Evolutionary conservation across 2,797 vertebrate species (phyloP).

Genomic region (Amblyraja radiata): DNA sequence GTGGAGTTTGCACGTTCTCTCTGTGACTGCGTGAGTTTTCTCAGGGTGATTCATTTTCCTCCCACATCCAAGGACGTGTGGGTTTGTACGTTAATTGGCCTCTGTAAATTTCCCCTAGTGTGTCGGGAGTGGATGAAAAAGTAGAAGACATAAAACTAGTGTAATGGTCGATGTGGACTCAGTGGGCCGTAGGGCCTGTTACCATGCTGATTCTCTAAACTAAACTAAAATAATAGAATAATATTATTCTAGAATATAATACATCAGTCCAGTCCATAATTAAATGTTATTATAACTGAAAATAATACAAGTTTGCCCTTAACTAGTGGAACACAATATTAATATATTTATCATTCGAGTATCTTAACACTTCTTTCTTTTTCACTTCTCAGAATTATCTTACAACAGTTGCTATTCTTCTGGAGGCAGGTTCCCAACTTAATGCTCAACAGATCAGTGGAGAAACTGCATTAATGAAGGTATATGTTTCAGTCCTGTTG

Average conservation of each 20-base stretch:
- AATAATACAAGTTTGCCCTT: neutral
- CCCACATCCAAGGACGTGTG: too few species aligned
- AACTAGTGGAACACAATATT: neutral
- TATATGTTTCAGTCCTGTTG: slow-evolving; percentile 46
- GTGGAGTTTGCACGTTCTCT: too few species aligned
- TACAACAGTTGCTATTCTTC: slow-evolving; percentile 86
- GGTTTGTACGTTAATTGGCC: too few species aligned
- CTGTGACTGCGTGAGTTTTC: too few species aligned
- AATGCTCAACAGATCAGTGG: slow-evolving; percentile 81
- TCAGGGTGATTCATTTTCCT: too few species aligned
- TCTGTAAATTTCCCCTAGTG: too few species aligned
- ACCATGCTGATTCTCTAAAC: too few species aligned
- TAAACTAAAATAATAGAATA: neutral
- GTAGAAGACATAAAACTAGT: too few species aligned
- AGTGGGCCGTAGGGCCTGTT: too few species aligned
- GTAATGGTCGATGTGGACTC: too few species aligned
- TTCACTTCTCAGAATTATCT: slow-evolving; percentile 73
- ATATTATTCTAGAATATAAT: neutral
- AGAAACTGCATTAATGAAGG: slow-evolving; percentile 95
- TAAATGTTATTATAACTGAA: neutral
- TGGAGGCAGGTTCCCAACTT: slow-evolving; percentile 87
- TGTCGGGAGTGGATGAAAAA: too few species aligned
- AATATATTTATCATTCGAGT: too few species aligned
- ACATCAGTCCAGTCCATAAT: neutral
- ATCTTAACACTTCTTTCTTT: slow-evolving; percentile 11